Conservation (phyloP, 1,140 invertebrate genomes). For the Hylaeus anthracinus region DNA sequence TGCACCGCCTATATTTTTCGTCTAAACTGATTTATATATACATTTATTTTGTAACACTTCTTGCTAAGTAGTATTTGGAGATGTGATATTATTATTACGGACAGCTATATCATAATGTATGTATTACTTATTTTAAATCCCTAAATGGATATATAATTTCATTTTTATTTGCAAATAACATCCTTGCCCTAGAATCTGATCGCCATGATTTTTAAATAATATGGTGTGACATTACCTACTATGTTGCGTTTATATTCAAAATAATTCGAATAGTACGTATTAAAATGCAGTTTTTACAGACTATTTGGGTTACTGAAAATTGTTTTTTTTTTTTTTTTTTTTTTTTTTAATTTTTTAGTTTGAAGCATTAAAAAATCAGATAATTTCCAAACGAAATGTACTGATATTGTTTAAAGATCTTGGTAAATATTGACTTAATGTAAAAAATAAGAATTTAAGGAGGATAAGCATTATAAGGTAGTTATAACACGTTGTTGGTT, state of each 20-base stretch:
- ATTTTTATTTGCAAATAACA: conserved; percentile 44
- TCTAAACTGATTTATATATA: conserved; percentile 71
- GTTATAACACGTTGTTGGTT: conserved; percentile 57
- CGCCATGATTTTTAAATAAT: conserved; percentile 46
- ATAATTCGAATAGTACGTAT: background rate
- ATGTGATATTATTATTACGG: conserved; percentile 71
- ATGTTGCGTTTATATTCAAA: background rate
- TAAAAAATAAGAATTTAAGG: conserved; percentile 52
- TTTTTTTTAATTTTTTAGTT: conserved; percentile 13
- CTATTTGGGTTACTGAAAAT: background rate
- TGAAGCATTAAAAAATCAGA: background rate
- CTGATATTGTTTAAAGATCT: conserved; percentile 56
- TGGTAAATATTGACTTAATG: conserved; percentile 57
- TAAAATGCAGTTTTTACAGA: background rate
- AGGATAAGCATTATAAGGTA: conserved; percentile 56
- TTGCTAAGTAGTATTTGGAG: conserved; percentile 71
- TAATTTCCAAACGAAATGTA: conserved; percentile 7
- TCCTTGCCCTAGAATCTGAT: conserved; percentile 14
- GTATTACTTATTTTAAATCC: conserved; percentile 43
- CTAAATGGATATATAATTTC: conserved; percentile 30
- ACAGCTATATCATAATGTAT: conserved; percentile 48
- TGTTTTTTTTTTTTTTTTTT: background rate
- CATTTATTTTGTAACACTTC: conserved; percentile 72
- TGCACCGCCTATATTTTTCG: conserved; percentile 75
- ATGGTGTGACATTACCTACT: background rate